Conservation (phyloP, 2,888 invertebrate genomes). For the Helleia helle region DNA sequence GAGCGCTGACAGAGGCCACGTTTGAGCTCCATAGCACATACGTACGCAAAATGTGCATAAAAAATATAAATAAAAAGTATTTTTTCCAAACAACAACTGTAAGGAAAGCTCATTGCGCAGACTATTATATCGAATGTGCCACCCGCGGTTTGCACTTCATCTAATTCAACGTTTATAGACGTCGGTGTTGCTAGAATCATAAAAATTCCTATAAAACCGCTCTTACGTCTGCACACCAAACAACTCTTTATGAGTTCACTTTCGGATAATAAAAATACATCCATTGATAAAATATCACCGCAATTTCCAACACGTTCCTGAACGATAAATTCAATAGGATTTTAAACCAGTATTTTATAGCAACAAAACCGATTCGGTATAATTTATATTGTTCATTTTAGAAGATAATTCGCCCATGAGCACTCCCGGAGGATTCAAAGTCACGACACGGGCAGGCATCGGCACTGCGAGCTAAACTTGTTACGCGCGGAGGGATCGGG, state of each 20-base stretch:
- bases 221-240: slow-evolving; percentile 47
- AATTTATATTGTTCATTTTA: slow-evolving; percentile 56
- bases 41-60: neutral
- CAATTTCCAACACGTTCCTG: slow-evolving; percentile 30
- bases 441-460: slow-evolving; percentile 43
- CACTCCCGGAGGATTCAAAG: slow-evolving; percentile 53
- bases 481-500: slow-evolving; percentile 47
- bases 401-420: slow-evolving; percentile 56
- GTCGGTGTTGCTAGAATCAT: slow-evolving; percentile 55
- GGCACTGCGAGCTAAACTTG: slow-evolving; percentile 41
- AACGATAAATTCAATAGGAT: slow-evolving; percentile 33
- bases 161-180: slow-evolving; percentile 60
- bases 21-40: neutral
- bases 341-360: slow-evolving; percentile 35
- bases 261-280: neutral
- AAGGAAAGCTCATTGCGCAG: neutral
- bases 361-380: slow-evolving; percentile 53
- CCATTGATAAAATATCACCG: neutral
- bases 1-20: neutral
- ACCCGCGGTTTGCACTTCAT: slow-evolving; percentile 37
- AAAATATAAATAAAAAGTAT: no score
- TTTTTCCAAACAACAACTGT: neutral
- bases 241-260: slow-evolving; percentile 32
- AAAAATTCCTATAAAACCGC: slow-evolving; percentile 57
- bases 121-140: slow-evolving; percentile 3